These are phyloP conservation scores for Mellilla xanthometata DNA, from an alignment of 2,888 invertebrate genomes.

Conservation along the genomic window DNA sequence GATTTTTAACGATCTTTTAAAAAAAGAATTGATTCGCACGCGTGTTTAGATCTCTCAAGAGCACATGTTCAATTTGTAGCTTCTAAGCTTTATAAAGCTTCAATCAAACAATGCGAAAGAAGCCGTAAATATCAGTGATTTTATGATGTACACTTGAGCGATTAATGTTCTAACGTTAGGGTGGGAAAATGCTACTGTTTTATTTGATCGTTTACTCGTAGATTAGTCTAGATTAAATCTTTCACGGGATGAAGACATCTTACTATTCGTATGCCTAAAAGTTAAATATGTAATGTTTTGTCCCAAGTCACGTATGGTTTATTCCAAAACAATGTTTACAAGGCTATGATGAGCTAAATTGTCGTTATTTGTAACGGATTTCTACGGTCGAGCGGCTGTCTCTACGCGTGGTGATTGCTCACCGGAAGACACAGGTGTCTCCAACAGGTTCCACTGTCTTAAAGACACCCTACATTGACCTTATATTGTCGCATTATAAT, in stretches of 20 bases:
- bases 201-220: no score
- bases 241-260: no score
- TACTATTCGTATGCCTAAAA: no score
- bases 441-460: conserved; percentile 23
- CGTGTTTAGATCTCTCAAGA: conserved; percentile 51
- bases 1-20: no score
- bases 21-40: conserved; percentile 43
- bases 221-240: no score
- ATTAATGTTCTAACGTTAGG: background rate
- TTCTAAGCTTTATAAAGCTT: conserved; percentile 23
- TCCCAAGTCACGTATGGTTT: no score
- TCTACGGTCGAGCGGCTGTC: conserved; percentile 62
- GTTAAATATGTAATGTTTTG: no score
- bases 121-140: conserved; percentile 18
- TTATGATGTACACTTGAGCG: conserved; percentile 9
- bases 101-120: conserved; percentile 27
- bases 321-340: no score
- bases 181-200: no score
- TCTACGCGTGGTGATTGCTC: conserved; percentile 51
- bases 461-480: background rate
- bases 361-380: conserved; percentile 61
- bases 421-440: conserved; percentile 59
- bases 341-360: conserved; percentile 11
- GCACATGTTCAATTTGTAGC: conserved; percentile 42
- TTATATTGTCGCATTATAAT: no score